Evolutionary conservation across 2,888 invertebrate species (phyloP), one percentile per base, ranked within the genome.

Genomic region (Cerastoderma edule): DNA sequence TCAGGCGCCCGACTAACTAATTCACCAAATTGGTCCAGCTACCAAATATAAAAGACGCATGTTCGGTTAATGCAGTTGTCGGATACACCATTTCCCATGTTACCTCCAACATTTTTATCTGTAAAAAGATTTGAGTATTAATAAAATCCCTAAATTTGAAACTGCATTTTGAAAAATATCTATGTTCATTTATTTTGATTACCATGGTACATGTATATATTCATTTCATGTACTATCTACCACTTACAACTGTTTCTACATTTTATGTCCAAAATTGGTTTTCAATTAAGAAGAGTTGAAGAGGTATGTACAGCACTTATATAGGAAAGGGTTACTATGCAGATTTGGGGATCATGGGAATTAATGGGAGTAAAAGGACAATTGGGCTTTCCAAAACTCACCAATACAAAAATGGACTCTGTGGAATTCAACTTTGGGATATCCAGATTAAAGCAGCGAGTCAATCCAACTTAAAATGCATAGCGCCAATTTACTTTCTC

Each of bases 401-500:
- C n/a, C 24, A 27, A 50, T 50, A 50, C 22, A 22, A 33, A 57
- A 33, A 57, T 28, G 33, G 32, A 57, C 57, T 35, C 57, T 19
- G 35, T 5, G 57, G 57, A 57, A 4, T 33, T 57, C 19, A 32
- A 57, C 57, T 50, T 50, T n/a, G 50, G 22, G 50, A 50, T n/a
- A 50, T n/a, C n/a, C n/a, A 32, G 56, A n/a, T 30, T 50, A 22
- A 50, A 22, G 50, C 10, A 50, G 10, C n/a, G 22, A 50, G 50
- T 50, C 50, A 50, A 50, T 50, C n/a, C 50, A 22, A 50, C n/a
- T 13, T 56, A 30, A 56, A 33, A 57, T 33, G 57, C 57, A 57
- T 32, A 19, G 57, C n/a, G 35, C 57, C 57, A 57, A 57, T 33
- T 57, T 33, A 57, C 57, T 57, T 57, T 57, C 57, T 57, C 35